Evolutionary conservation across 2,797 vertebrate species (phyloP).

Genomic region (Chelonia mydas): DNA sequence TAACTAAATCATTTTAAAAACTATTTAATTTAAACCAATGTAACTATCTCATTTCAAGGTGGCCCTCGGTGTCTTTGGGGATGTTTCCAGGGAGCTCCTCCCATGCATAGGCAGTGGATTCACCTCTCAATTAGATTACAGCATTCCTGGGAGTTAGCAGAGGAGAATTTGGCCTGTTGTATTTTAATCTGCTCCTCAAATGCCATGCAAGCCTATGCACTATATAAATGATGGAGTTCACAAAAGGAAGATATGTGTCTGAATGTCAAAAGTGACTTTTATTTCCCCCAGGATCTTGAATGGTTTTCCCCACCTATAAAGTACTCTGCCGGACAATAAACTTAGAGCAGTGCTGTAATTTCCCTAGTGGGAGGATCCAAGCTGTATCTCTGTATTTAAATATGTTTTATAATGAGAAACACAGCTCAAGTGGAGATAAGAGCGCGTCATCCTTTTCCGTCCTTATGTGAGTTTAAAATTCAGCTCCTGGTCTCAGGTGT

Average conservation of each 20-base stretch:
- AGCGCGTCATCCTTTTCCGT: slow-evolving; percentile 16
- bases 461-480: slow-evolving; percentile 29
- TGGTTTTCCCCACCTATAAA: slow-evolving; percentile 24
- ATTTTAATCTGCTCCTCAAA: background rate
- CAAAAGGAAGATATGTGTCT: background rate
- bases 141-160: background rate
- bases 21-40: background rate
- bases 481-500: background rate
- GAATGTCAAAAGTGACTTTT: slow-evolving; percentile 29
- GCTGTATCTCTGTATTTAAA: slow-evolving; percentile 33
- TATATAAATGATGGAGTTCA: background rate
- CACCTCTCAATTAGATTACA: background rate
- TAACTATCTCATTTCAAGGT: background rate
- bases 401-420: slow-evolving; percentile 27
- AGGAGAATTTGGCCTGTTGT: background rate
- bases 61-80: background rate
- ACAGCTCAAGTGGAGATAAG: background rate
- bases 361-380: slow-evolving; percentile 56
- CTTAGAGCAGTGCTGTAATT: slow-evolving; percentile 45
- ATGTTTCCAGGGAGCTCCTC: background rate
- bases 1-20: background rate
- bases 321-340: slow-evolving; percentile 29
- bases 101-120: background rate
- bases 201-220: fast-evolving
- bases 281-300: background rate